Evolutionary conservation across 1,140 invertebrate genomes (phyloP).

Genomic region (Aphaenogaster floridana): DNA sequence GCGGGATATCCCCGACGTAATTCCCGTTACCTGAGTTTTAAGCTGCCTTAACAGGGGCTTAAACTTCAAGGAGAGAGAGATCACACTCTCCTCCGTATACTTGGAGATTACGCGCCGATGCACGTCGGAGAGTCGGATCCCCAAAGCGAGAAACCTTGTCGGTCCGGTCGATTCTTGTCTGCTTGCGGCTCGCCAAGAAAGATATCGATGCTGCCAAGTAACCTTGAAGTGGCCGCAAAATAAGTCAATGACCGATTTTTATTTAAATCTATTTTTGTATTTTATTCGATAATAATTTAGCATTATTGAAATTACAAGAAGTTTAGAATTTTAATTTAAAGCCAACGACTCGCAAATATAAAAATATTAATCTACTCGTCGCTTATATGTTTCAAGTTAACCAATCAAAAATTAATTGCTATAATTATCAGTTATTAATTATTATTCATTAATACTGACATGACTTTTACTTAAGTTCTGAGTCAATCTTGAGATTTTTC

Average conservation of each 20-base stretch:
- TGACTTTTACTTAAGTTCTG: background rate
- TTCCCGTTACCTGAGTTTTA: conserved; percentile 76
- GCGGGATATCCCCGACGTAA: conserved; percentile 65
- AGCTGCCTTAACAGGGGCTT: conserved; percentile 75
- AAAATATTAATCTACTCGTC: background rate
- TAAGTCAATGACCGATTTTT: background rate
- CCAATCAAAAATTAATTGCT: background rate
- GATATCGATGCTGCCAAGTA: background rate
- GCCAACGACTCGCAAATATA: background rate
- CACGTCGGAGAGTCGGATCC: conserved; percentile 48
- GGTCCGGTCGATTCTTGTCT: conserved; percentile 36
- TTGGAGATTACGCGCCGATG: conserved; percentile 66
- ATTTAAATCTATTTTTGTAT: background rate
- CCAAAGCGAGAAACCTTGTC: conserved; percentile 61
- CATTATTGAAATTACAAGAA: background rate
- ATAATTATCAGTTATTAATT: background rate
- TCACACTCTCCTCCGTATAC: conserved; percentile 67
- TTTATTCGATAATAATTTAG: background rate
- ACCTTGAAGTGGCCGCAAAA: background rate
- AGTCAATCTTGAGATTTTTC: background rate
- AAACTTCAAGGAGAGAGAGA: conserved; percentile 71
- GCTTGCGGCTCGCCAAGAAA: conserved; percentile 28
- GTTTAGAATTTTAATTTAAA: background rate
- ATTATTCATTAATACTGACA: background rate
- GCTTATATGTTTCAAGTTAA: background rate